Base-by-base conservation (phyloP, 2,888 invertebrate genomes). In the Mesorhabditis spiculigera region DNA sequence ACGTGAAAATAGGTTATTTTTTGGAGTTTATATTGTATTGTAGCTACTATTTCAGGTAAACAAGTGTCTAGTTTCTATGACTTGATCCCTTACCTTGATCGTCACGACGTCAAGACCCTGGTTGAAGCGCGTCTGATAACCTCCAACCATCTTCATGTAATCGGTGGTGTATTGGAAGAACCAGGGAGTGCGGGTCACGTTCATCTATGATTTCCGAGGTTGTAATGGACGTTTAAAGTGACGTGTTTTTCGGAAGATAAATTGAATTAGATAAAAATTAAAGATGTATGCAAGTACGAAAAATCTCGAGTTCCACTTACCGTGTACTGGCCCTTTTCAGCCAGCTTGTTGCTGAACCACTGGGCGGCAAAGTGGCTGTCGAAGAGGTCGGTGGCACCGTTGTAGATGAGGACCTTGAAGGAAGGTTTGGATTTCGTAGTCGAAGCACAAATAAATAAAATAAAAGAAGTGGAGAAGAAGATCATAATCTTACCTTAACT, bases 401-500 rank as follows among this genome's bases (percentile, higher is more conserved):
- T 63, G 13, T 63, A 8, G 10, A 50, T 50, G 10, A 50, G n/a
- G 10, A 50, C 58, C 58, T 50, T 28, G 71, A 73, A 28, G 13
- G 28, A 28, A 28, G 28, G 28, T 28, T 28, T 28, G 28, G 28
- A 28, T 28, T 28, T 28, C 28, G 28, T 28, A 28, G 28, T 28
- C 28, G 28, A 28, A 28, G 28, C 28, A 28, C 28, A 28, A 28
- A 28, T 28, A 28, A 28, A 28, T 28, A 58, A 58, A 58, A 87
- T 87, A 28, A 63, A 72, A 58, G 28, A 28, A 28, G 28, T 28
- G 3, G 28, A 28, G 28, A 28, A 28, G 28, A 28, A 28, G 28
- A 28, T 28, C 28, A 28, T 28, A 28, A 28, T 28, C 28, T 28
- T 28, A 28, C 28, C 28, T 28, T 28, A 28, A 28, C 28, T 28